phyloP scores from a whole-genome alignment of 2,797 vertebrate species.

The Chanos chanos region DNA sequence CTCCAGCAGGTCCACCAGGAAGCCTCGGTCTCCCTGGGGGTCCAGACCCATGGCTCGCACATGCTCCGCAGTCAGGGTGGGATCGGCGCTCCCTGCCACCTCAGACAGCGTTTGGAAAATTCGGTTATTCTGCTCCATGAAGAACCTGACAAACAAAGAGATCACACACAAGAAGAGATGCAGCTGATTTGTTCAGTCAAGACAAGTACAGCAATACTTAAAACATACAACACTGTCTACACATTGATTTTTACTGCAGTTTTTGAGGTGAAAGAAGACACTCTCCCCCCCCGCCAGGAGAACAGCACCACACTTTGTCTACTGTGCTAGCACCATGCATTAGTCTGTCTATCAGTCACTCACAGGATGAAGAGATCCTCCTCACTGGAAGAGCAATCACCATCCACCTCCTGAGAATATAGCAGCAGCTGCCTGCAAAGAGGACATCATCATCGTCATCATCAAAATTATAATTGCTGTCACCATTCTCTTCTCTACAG shows the following conservation, averaged over 20 bases:
- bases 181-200: too few relatives aligned
- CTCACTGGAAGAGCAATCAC: constrained; percentile 88
- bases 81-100: constrained; percentile 86
- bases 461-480: background rate
- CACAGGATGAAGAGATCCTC: constrained; percentile 98
- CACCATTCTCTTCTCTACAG: too few relatives aligned
- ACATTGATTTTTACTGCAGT: too few relatives aligned
- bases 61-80: constrained; percentile 89
- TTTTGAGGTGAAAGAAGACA: too few relatives aligned
- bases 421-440: constrained; percentile 86
- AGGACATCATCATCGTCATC: constrained; percentile 10
- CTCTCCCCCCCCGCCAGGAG: too few relatives aligned
- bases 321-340: background rate
- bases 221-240: too few relatives aligned
- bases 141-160: constrained; percentile 75
- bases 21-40: constrained; percentile 88
- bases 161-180: too few relatives aligned
- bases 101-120: constrained; percentile 95
- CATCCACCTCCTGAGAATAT: constrained; percentile 94
- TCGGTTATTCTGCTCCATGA: constrained; percentile 97
- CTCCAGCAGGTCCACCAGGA: constrained; percentile 92
- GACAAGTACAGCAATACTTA: too few relatives aligned
- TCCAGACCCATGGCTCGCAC: constrained; percentile 96
- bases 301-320: background rate
- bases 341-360: constrained; percentile 59